Base-by-base conservation (phyloP, 1,140 invertebrate species). In the Drosophila funebris region DNA sequence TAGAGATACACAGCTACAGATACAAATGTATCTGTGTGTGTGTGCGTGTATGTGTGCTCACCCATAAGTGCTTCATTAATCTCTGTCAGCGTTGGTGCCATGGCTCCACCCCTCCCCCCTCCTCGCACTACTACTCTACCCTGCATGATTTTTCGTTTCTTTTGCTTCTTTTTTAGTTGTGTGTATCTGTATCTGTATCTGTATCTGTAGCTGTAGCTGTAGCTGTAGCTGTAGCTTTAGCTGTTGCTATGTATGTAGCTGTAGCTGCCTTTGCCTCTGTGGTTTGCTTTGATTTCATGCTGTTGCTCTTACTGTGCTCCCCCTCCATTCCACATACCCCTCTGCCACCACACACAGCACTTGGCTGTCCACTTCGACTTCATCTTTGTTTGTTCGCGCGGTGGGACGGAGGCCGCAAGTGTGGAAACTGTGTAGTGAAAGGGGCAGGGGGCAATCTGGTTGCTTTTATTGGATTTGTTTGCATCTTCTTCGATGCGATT, bases 1-100 rank as follows among this genome's bases (percentile, higher is more conserved):
- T 31, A 62, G 54, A 76, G 41, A 53, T 37, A 48, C 71, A 53
- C 1, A 58, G 24, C 4, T 0, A 50, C 31, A 53, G 43, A 20
- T 11, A 58, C 62, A 67, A 13, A 29, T 53, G 43, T 18, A 41
- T 22, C 37, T 41, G 50, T 48, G 33, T 33, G 24, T 52, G 20
- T 48, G 36, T 29, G 24, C 60, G 69, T 53, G 27, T 58, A 33
- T 66, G 39, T 73, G 66, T 83, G 76, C 75, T 77, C 83, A 67
- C 78, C 82, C 82, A 85, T 85, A 85, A 85, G 82, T 85, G 82
- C 82, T 85, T 85, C 82, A 85, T 85, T 85, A 85, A 85, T 85
- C 82, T 85, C 82, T 85, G 82, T 85, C 82, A 88, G 83, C 78
- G 74, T 14, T 37, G 36, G 13, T 69, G 37, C 52, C 29, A 16